Conservation (phyloP, 2,113 vertebrate species). For the Rhabdomys dilectus region DNA sequence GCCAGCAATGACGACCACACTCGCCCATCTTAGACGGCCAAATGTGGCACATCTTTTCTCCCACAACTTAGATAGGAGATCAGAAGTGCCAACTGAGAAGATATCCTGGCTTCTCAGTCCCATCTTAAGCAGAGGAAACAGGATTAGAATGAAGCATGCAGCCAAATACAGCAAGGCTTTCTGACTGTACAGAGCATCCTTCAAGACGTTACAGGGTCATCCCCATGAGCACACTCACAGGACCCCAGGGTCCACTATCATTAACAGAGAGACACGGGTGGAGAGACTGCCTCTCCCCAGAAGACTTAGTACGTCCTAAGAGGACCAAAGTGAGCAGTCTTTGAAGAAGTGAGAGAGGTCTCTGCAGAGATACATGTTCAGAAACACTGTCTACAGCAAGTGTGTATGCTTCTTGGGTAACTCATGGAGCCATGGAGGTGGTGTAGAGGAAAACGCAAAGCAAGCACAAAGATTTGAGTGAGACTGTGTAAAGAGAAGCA, state of each 20-base stretch:
- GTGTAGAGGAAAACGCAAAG: neutral
- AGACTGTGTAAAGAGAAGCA: neutral
- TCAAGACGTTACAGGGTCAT: neutral
- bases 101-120: neutral
- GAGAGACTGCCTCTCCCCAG: neutral
- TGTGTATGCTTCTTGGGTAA: neutral
- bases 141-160: neutral
- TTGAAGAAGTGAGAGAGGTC: neutral
- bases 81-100: neutral
- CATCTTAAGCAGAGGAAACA: neutral
- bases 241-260: neutral
- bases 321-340: neutral
- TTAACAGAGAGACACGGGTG: neutral
- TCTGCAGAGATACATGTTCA: neutral
- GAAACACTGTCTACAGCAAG: neutral
- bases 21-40: neutral
- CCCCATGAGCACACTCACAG: neutral
- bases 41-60: neutral
- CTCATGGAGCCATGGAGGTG: fast-evolving
- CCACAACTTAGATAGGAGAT: neutral
- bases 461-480: neutral
- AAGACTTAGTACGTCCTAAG: neutral
- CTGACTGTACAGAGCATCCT: neutral
- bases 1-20: neutral
- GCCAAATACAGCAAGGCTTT: neutral